Evolutionary conservation across 1,140 invertebrate species (phyloP).

Genomic region (Euglossa dilemma): DNA sequence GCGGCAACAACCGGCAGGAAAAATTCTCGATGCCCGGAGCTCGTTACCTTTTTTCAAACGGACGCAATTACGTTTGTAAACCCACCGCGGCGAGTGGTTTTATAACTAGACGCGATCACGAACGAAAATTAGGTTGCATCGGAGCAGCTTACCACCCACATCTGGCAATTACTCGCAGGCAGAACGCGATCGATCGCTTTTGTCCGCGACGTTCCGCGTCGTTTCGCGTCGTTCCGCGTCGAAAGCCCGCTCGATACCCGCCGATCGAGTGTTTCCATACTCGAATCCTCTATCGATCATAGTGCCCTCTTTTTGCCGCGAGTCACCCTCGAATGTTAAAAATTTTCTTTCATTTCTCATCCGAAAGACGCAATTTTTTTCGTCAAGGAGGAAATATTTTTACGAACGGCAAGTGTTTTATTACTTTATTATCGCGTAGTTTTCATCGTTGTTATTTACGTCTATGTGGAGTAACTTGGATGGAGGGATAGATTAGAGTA

Average conservation of each 20-base stretch:
- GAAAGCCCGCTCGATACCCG: not conserved
- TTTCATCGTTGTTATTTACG: too few species aligned
- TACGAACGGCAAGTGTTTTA: too few species aligned
- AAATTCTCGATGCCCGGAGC: not conserved
- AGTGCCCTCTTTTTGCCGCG: too few species aligned
- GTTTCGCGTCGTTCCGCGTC: too few species aligned
- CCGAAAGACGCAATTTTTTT: too few species aligned
- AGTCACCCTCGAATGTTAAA: not conserved
- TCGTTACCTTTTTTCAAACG: not conserved
- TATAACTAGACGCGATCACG: conserved; percentile 14
- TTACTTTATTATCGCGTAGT: too few species aligned
- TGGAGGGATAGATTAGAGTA: too few species aligned
- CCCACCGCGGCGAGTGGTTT: not conserved
- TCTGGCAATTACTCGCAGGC: not conserved
- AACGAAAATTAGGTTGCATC: conserved; percentile 40
- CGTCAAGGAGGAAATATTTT: too few species aligned
- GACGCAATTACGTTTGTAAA: conserved; percentile 14
- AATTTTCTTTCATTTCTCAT: too few species aligned
- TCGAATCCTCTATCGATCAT: not conserved
- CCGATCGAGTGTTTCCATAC: not conserved
- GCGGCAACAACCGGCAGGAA: too few species aligned
- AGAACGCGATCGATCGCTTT: conserved; percentile 21
- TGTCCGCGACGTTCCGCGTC: not conserved
- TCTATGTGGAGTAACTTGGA: too few species aligned
- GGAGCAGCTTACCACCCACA: conserved; percentile 2